These are phyloP conservation scores for Ormyrus thymus DNA, from an alignment of 2,888 invertebrate genomes.

Conservation along the genomic window DNA sequence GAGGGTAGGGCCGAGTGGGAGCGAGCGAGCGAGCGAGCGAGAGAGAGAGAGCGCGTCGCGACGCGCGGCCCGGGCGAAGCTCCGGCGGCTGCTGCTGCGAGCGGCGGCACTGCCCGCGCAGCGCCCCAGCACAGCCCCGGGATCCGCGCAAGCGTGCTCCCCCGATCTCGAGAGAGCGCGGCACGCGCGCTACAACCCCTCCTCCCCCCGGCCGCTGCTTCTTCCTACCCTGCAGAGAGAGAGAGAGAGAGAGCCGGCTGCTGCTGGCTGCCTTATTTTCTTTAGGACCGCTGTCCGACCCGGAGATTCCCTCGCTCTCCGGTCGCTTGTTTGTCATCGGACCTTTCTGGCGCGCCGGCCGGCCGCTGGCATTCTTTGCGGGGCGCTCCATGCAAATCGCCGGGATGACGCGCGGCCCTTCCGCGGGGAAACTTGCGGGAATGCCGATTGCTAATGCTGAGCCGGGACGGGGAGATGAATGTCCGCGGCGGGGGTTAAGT, in stretches of 20 bases:
- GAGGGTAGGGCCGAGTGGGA: not conserved
- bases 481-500: too few species aligned
- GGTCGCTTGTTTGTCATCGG: too few species aligned
- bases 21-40: not conserved
- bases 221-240: not conserved
- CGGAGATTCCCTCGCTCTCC: too few species aligned
- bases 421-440: too few species aligned
- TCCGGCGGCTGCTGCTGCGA: slow-evolving; percentile 62
- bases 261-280: slow-evolving; percentile 28
- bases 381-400: too few species aligned
- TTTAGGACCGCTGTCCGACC: not conserved
- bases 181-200: not conserved
- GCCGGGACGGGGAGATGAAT: too few species aligned
- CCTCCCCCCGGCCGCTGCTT: slow-evolving; percentile 42
- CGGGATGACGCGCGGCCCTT: too few species aligned
- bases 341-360: slow-evolving; percentile 1
- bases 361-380: too few species aligned
- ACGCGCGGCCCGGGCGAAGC: slow-evolving; percentile 74
- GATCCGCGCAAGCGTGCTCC: slow-evolving; percentile 74
- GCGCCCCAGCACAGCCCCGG: slow-evolving; percentile 73
- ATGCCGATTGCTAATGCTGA: too few species aligned
- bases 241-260: slow-evolving; percentile 12
- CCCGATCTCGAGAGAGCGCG: slow-evolving; percentile 56
- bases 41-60: slow-evolving; percentile 58
- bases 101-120: slow-evolving; percentile 71